These are phyloP conservation scores for Philhelius pedissequus DNA, from an alignment of 2,888 invertebrate species.

Conservation along the genomic window DNA sequence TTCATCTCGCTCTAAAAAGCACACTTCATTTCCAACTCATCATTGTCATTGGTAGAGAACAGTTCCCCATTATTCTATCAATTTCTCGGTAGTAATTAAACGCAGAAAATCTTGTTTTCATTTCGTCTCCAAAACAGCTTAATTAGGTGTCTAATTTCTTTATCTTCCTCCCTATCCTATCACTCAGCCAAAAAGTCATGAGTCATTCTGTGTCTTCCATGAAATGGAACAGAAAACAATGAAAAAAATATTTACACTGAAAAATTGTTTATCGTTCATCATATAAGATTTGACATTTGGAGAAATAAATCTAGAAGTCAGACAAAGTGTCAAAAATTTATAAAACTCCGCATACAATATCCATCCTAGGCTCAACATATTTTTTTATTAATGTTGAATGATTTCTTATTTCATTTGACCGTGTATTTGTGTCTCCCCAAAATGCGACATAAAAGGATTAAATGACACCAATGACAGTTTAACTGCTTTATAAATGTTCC, in stretches of 20 bases:
- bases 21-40: constrained; percentile 5
- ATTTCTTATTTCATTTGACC: constrained; percentile 10
- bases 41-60: not conserved
- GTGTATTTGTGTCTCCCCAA: not conserved
- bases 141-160: constrained; percentile 60
- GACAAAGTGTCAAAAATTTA: constrained; percentile 26
- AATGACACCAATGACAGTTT: constrained; percentile 62
- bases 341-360: not conserved
- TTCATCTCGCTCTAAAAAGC: constrained; percentile 42
- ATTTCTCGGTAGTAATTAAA: constrained; percentile 53
- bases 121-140: constrained; percentile 53
- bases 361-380: not conserved
- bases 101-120: constrained; percentile 50
- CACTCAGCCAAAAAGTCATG: not conserved
- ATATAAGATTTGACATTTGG: constrained; percentile 46
- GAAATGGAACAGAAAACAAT: not conserved
- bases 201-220: not conserved
- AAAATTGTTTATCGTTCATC: constrained; percentile 61
- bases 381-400: constrained; percentile 4
- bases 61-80: constrained; percentile 20
- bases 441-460: constrained; percentile 48
- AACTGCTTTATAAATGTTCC: constrained; percentile 19
- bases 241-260: not conserved
- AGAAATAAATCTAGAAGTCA: constrained; percentile 46
- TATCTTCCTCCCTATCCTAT: not conserved